phyloP scores from a whole-genome alignment of 1,140 invertebrate genomes.

The Zaprionus nigranus region DNA sequence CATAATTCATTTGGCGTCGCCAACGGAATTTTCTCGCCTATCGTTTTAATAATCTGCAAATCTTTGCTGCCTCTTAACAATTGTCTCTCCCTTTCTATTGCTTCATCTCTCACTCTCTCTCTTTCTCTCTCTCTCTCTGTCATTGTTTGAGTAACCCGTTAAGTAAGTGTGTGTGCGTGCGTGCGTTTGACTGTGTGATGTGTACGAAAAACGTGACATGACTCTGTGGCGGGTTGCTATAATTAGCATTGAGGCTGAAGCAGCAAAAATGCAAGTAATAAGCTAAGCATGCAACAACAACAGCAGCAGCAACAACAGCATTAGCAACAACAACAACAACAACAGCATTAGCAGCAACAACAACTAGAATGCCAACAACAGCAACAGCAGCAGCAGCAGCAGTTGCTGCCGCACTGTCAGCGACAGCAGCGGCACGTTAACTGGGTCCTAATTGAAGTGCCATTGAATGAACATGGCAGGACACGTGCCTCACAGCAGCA shows the following conservation, averaged over 20 bases:
- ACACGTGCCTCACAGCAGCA: constrained; percentile 30
- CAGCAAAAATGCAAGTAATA: constrained; percentile 71
- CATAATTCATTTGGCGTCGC: constrained; percentile 40
- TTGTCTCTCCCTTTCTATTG: neutral
- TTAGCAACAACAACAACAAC: neutral
- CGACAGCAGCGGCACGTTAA: constrained; percentile 16
- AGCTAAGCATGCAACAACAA: constrained; percentile 49
- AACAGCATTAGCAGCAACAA: constrained; percentile 19
- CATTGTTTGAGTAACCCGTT: constrained; percentile 20
- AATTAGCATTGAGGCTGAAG: constrained; percentile 67
- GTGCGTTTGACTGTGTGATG: constrained; percentile 11
- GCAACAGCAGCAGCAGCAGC: neutral
- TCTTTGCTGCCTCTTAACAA: constrained; percentile 24
- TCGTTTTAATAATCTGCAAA: constrained; percentile 35
- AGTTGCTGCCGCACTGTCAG: neutral
- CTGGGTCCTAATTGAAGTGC: constrained; percentile 54
- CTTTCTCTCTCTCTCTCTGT: neutral
- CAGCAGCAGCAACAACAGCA: neutral
- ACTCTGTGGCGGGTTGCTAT: constrained; percentile 51
- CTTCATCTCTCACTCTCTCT: neutral
- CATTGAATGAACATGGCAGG: constrained; percentile 40
- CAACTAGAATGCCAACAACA: neutral
- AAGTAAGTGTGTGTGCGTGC: constrained; percentile 17
- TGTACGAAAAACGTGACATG: constrained; percentile 58
- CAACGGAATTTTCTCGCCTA: constrained; percentile 10